Base-by-base conservation (phyloP, 2,888 invertebrate species). In the Sarcophaga variegata region DNA sequence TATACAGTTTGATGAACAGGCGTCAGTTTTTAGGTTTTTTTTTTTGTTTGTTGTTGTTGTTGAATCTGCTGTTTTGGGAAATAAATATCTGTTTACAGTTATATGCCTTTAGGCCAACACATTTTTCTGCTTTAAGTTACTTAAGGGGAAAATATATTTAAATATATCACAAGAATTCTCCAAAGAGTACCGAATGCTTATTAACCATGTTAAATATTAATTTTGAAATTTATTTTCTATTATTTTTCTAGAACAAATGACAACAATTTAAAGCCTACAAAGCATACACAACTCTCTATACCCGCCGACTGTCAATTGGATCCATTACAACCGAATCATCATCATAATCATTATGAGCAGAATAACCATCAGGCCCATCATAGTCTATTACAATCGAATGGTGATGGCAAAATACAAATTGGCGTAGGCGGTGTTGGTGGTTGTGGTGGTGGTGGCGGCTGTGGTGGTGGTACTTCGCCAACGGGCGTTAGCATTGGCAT, bases 231-330 rank as follows among this genome's bases (percentile, higher is more conserved):
- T 70, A 12, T 67, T 20, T 59, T 5, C 62, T 49, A n/a, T 27
- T 54, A 14, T 64, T 71, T 49, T 90, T 90, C 80, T 90, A 93
- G 94, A 90, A 92, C 92, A 90, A 92, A 91, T 88, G 93, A 93
- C 89, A 92, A 91, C 89, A 93, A 92, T 91, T 90, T 94, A 88
- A 93, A 93, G 90, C 92, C 93, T 88, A 91, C 93, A 84, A 93
- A 93, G 91, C 94, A 94, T 89, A 93, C 93, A 83, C 93, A 94
- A 91, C 90, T 94, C 85, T 92, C 93, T 84, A 92, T 93, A 91
- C 93, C 93, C 89, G 91, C 93, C 85, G 93, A 93, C 90, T 93
- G 93, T 90, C 93, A 93, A 90, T 91, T 93, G 90, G 93, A 93
- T 89, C 91, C 93, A 89, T 89, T 93, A 89, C 93, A 93, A 88